Conservation (phyloP, 2,113 vertebrate genomes). For the Pseudois nayaur region DNA sequence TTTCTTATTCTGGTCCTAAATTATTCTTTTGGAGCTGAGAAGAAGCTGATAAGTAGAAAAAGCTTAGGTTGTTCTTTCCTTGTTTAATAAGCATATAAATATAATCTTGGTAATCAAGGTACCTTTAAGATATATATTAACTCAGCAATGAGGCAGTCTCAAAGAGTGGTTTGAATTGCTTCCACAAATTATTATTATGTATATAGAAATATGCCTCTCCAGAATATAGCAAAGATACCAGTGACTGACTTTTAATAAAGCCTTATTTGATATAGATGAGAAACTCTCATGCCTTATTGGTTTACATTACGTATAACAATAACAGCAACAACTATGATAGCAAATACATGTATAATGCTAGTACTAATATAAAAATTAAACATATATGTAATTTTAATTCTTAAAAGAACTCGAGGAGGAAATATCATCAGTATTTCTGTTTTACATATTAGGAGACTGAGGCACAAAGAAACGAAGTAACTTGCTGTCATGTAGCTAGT, state of each 20-base stretch:
- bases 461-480: background rate
- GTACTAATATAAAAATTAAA: background rate
- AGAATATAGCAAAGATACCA: background rate
- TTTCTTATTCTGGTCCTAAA: background rate
- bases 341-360: background rate
- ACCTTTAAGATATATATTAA: conserved; percentile 31
- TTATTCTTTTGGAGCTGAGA: background rate
- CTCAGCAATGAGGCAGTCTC: background rate
- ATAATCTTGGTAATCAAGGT: conserved; percentile 9
- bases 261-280: background rate
- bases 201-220: background rate
- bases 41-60: background rate
- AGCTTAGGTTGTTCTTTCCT: background rate
- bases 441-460: background rate
- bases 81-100: background rate
- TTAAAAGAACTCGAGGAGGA: background rate
- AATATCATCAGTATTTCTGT: background rate
- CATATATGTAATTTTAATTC: background rate
- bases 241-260: background rate
- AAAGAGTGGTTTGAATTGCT: background rate
- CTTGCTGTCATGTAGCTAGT: background rate
- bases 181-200: background rate
- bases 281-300: background rate
- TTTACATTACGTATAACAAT: background rate
- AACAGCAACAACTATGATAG: background rate